A percentile compares a stretch with the other conserved stretches of the same genome.
Evolutionary conservation across 23 tunicate species (phyloP).

Genomic region (Pegea sp.): DNA sequence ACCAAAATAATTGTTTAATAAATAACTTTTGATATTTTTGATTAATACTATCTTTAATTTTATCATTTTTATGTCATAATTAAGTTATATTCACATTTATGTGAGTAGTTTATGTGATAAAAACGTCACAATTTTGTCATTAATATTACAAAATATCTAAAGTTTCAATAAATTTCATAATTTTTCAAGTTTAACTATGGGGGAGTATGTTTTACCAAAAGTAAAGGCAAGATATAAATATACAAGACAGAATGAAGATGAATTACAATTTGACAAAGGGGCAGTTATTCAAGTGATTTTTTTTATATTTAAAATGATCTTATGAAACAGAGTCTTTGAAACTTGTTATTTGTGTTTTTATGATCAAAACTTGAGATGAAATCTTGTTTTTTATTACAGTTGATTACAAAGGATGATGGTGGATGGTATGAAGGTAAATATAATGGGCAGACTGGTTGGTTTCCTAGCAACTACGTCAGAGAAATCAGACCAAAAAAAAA

Average conservation of each 20-base stretch:
- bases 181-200: conserved; percentile 11
- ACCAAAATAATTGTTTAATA: no score
- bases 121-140: no score
- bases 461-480: conserved; percentile 73
- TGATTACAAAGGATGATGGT: conserved; percentile 68
- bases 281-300: conserved; percentile 44
- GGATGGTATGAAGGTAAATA: conserved; percentile 92
- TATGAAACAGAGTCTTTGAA: neutral
- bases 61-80: no score
- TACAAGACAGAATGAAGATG: conserved; percentile 83
- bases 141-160: no score
- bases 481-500: conserved; percentile 49
- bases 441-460: conserved; percentile 83
- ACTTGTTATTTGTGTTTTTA: neutral
- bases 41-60: no score
- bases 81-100: no score
- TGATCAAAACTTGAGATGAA: neutral
- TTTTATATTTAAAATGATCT: no score
- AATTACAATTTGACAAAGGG: conserved; percentile 54
- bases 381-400: conserved; percentile 5
- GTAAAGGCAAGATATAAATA: conserved; percentile 74
- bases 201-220: conserved; percentile 61
- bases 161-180: no score
- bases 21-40: no score
- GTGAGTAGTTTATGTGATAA: no score